Conservation (phyloP, 1,140 invertebrate species). For the Drosophila rufa region DNA sequence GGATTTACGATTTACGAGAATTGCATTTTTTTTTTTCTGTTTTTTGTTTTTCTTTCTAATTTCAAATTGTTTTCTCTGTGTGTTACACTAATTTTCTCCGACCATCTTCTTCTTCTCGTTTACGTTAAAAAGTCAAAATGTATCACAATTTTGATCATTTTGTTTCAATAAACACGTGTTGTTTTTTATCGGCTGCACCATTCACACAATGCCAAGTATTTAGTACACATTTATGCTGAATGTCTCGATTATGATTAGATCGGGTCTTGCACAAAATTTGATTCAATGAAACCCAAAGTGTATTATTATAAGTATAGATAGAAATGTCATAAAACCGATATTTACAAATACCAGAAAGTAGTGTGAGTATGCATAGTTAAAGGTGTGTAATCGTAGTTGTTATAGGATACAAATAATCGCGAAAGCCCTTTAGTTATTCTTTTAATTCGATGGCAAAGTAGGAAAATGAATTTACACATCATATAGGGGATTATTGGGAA, state of each 20-base stretch:
- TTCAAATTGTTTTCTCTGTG: conserved; percentile 24
- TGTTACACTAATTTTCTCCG: conserved; percentile 43
- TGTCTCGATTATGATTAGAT: conserved; percentile 38
- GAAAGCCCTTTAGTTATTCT: conserved; percentile 12
- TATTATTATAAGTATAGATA: conserved; percentile 20
- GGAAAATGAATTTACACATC: conserved; percentile 15
- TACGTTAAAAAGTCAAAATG: conserved; percentile 71
- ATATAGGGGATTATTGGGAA: neutral
- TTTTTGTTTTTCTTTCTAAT: conserved; percentile 10
- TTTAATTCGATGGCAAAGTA: conserved; percentile 20
- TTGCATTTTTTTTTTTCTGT: neutral
- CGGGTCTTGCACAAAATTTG: conserved; percentile 51
- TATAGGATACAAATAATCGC: conserved; percentile 7
- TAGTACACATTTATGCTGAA: conserved; percentile 59
- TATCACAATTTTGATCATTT: conserved; percentile 81
- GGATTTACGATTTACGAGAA: conserved; percentile 25
- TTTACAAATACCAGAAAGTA: conserved; percentile 76
- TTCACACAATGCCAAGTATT: conserved; percentile 49
- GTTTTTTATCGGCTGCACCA: conserved; percentile 24
- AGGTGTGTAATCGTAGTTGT: conserved; percentile 27
- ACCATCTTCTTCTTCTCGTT: conserved; percentile 45
- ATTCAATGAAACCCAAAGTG: conserved; percentile 53
- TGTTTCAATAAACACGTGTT: conserved; percentile 48
- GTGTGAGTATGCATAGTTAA: conserved; percentile 30
- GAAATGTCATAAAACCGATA: conserved; percentile 59